Percentiles rank a stretch among this genome's conserved stretches.
Conservation (phyloP, 2,888 invertebrate species). For the Phyllotreta striolata region DNA sequence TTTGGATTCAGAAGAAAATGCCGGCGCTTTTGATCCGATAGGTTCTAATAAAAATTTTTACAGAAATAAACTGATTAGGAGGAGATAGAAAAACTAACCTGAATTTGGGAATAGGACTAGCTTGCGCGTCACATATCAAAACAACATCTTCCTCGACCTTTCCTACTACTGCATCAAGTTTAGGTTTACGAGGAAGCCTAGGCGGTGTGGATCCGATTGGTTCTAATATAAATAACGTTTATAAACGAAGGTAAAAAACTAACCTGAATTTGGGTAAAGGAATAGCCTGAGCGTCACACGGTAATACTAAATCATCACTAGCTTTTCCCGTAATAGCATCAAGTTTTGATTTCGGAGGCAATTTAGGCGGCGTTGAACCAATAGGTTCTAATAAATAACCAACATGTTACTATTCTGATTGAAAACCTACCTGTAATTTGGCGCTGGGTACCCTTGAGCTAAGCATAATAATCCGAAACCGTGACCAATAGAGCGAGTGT, state of each 20-base stretch:
- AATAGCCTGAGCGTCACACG: constrained; percentile 66
- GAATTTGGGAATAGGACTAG: constrained; percentile 68
- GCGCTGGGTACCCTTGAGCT: constrained; percentile 70
- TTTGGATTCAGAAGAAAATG: constrained; percentile 60
- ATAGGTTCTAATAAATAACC: constrained; percentile 59
- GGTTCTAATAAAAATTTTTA: constrained; percentile 59
- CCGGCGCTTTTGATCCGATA: constrained; percentile 65
- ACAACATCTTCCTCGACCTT: constrained; percentile 50
- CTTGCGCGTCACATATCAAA: constrained; percentile 65
- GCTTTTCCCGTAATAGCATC: constrained; percentile 37
- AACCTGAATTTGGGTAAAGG: constrained; percentile 66
- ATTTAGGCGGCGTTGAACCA: constrained; percentile 62
- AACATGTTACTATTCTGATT: too few species aligned
- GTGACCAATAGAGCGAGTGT: constrained; percentile 52
- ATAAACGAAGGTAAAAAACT: constrained; percentile 21
- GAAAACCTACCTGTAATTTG: constrained; percentile 67
- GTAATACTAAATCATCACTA: constrained; percentile 57
- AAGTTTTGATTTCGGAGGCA: constrained; percentile 58
- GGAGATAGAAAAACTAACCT: constrained; percentile 39
- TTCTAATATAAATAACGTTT: constrained; percentile 55
- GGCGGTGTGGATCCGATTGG: constrained; percentile 63
- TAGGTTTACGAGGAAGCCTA: constrained; percentile 59
- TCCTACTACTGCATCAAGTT: constrained; percentile 47
- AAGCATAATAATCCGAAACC: constrained; percentile 67
- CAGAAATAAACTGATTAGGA: constrained; percentile 34